A percentile compares a stretch with the other conserved stretches of the same genome.
Conservation (phyloP, 2,797 vertebrate genomes). For the Liparis tanakae region DNA sequence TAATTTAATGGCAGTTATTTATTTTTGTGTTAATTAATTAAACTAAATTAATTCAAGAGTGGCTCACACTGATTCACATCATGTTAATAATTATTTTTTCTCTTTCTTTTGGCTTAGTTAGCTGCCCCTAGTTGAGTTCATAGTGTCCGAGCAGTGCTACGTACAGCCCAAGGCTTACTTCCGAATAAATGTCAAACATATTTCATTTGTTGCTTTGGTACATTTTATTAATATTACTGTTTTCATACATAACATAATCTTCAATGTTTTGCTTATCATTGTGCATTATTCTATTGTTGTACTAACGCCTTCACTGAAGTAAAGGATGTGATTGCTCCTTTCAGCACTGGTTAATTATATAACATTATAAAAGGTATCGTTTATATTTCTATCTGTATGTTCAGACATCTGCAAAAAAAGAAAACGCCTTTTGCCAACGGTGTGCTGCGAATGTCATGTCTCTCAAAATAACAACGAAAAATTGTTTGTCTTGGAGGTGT, state of each 20-base stretch:
- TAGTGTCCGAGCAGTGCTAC: neutral
- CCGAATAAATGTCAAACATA: conserved; percentile 1
- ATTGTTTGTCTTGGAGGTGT: conserved; percentile 56
- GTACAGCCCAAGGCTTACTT: neutral
- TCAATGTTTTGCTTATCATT: neutral
- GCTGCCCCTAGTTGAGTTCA: neutral
- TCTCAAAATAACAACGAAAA: conserved; percentile 56
- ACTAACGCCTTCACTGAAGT: conserved; percentile 1
- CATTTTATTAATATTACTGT: conserved; percentile 6
- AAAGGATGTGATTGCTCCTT: conserved; percentile 16
- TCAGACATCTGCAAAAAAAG: conserved; percentile 31
- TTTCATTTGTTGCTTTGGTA: conserved; percentile 3
- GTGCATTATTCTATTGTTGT: conserved; percentile 13
- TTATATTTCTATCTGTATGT: conserved; percentile 52
- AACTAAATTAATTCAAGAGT: neutral
- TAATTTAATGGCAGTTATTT: neutral
- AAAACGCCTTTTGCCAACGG: conserved; percentile 41
- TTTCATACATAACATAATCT: neutral
- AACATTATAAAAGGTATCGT: neutral
- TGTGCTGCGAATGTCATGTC: conserved; percentile 52
- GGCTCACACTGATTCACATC: no score
- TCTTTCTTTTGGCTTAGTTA: neutral
- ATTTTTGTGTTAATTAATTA: neutral
- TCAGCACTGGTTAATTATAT: conserved; percentile 19
- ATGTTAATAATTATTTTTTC: neutral